Percentiles rank a stretch among this genome's conserved stretches.
Evolutionary conservation across 2,888 invertebrate species (phyloP).

Genomic region (Tipula helvola): DNA sequence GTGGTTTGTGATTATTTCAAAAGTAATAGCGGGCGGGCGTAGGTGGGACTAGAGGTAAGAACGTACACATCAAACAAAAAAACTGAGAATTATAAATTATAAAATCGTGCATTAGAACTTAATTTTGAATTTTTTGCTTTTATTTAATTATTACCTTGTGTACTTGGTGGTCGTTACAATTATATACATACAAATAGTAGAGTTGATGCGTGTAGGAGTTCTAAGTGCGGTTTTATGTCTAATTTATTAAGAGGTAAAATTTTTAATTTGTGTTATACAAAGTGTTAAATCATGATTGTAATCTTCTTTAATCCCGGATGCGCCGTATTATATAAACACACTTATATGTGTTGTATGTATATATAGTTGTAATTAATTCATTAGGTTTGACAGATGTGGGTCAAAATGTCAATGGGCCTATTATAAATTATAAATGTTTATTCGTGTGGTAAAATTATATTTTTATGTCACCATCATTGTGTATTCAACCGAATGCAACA

Average conservation of each 20-base stretch:
- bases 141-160: neutral
- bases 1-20: neutral
- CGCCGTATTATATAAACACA: neutral
- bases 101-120: constrained; percentile 4
- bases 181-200: no score
- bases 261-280: neutral
- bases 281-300: neutral
- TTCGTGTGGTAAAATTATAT: neutral
- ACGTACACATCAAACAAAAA: neutral
- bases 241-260: neutral
- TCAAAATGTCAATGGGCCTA: neutral
- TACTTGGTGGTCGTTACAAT: neutral
- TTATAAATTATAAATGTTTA: neutral
- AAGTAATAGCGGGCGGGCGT: neutral
- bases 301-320: neutral
- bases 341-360: neutral
- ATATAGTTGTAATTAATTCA: neutral
- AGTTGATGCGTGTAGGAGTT: neutral
- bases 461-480: neutral
- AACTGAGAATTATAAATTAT: neutral
- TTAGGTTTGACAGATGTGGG: neutral
- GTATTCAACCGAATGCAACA: neutral
- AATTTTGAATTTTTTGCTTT: neutral
- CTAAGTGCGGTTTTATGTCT: neutral
- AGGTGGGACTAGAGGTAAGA: neutral